Base-by-base conservation (phyloP, 2,888 invertebrate species). In the Xanthorhoe designata region DNA sequence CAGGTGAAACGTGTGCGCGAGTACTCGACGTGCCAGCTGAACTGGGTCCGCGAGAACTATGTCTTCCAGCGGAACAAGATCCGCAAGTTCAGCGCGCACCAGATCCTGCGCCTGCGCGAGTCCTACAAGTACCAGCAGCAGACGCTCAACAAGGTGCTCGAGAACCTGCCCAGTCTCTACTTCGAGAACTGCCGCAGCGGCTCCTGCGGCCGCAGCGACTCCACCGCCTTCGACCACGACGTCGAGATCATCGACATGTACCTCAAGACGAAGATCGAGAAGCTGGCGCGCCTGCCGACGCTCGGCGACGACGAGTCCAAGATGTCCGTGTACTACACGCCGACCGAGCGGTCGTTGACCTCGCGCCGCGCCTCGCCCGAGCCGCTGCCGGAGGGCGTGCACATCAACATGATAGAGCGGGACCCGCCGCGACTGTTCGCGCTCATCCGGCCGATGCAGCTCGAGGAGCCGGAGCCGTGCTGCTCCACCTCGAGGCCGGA, bases 121-220 rank as follows among this genome's bases (percentile, higher is more conserved):
- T 98, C 98, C 9, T 98, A 98, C 94, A 98, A 98, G 89, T 97
- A 98, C 84, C 98, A 99, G 88, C 99, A 99, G 87, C 98, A 98
- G 89, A 98, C 98, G 10, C 92, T 99, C 59, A 98, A 98, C 92
- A 98, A 98, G 87, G 97, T 99, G 6, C 91, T 99, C 64, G 99
- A 99, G 88, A 98, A 98, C 87, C 94, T 99, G 78, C 98, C 98
- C 49, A 97, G 96, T 80, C 94, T 98, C 61, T 98, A 98, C 90
- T 96, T 98, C 84, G 98, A 98, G 87, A 98, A 98, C 90, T 99
- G 99, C 84, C 96, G 98, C 45, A 97, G 97, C 74, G 97, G 97
- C 3, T 96, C 96, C 15, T 97, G 96, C 88, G 96, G 95, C 4
- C 94, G 95, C 35, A 96, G 96, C 73, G 97, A 97, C 83, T 97